phyloP scores from a whole-genome alignment of 2,113 vertebrate species.

The Gopherus evgoodei region DNA sequence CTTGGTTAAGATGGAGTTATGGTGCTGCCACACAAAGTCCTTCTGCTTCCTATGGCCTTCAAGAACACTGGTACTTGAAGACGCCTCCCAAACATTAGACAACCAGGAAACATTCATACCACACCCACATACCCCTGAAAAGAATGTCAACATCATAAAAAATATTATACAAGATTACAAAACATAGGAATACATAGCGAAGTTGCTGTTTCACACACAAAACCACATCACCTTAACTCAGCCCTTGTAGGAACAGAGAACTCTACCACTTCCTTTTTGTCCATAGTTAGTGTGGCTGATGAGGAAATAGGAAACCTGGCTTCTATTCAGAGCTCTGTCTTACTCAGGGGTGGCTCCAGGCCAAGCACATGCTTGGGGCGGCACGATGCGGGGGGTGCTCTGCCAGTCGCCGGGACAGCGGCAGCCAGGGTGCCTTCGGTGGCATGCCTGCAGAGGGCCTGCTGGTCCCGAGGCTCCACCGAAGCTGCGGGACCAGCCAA shows the following conservation, averaged over 20 bases:
- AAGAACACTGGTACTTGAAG: neutral
- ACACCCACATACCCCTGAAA: neutral
- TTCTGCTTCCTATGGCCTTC: neutral
- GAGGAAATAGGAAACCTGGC: neutral
- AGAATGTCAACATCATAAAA: neutral
- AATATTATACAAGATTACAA: neutral
- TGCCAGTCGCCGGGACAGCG: too few species aligned
- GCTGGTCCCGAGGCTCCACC: too few species aligned
- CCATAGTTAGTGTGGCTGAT: neutral
- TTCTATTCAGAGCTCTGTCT: neutral
- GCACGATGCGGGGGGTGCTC: too few species aligned
- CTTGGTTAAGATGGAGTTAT: neutral
- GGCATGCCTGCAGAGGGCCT: too few species aligned
- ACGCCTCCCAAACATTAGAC: accelerated
- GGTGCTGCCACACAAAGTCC: neutral
- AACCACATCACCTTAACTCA: neutral
- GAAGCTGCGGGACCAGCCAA: too few species aligned
- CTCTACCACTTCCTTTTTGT: neutral
- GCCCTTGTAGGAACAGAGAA: neutral
- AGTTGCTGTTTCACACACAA: neutral
- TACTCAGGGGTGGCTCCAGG: neutral
- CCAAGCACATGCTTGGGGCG: too few species aligned
- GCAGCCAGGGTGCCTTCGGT: too few species aligned
- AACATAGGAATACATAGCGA: neutral
- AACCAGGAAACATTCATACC: neutral